phyloP scores from a whole-genome alignment of 2,888 invertebrate species.

The Idaea aversata region DNA sequence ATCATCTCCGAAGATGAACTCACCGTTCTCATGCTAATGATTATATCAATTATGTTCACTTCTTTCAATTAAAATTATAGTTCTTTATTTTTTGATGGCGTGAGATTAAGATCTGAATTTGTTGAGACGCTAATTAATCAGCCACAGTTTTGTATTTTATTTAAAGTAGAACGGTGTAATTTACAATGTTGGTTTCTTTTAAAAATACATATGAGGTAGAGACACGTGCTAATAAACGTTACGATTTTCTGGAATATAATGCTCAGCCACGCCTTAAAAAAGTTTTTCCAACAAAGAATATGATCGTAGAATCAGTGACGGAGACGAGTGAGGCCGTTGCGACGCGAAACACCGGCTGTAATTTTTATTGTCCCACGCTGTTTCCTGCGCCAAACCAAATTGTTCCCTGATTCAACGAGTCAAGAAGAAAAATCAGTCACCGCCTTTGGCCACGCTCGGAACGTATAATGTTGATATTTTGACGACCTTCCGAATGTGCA shows the following conservation, averaged over 20 bases:
- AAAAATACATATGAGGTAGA: not conserved
- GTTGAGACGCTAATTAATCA: conserved; percentile 1
- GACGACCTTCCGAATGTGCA: conserved; percentile 62
- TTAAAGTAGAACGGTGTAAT: not conserved
- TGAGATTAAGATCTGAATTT: conserved; percentile 5
- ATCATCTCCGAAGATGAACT: conserved; percentile 37
- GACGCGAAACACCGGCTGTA: conserved; percentile 65
- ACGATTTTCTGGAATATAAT: conserved; percentile 11
- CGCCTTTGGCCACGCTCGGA: conserved; percentile 54
- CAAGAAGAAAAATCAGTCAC: conserved; percentile 57
- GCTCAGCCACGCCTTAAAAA: conserved; percentile 43
- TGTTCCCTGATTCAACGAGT: conserved; percentile 53
- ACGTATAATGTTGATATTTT: conserved; percentile 69
- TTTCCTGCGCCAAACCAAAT: conserved; percentile 49
- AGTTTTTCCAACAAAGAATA: conserved; percentile 63
- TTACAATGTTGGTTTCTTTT: not conserved
- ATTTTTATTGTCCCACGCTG: conserved; percentile 68
- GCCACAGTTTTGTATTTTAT: not conserved
- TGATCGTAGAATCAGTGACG: conserved; percentile 66
- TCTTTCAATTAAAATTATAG: conserved; percentile 38
- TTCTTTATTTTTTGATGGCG: conserved; percentile 15
- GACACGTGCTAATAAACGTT: not conserved
- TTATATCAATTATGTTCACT: conserved; percentile 48
- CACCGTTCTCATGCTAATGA: conserved; percentile 48
- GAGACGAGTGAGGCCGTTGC: conserved; percentile 55